Percentiles rank a stretch among this genome's conserved stretches.
Evolutionary conservation across 2,113 vertebrate genomes (phyloP).

Genomic region (Nanorana parkeri): DNA sequence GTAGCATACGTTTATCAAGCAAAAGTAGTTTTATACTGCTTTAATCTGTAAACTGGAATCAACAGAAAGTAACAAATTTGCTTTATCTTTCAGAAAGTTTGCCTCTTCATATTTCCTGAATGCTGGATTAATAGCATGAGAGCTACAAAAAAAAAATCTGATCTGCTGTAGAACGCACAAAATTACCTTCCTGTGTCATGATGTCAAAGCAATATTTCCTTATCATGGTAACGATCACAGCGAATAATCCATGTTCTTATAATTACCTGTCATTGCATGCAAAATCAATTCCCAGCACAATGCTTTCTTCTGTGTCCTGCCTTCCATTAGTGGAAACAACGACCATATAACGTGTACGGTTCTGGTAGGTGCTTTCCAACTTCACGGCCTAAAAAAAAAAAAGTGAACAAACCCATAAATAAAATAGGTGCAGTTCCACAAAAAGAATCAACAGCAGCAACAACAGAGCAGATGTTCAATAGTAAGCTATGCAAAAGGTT

Average conservation of each 20-base stretch:
- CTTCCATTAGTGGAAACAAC: constrained; percentile 94
- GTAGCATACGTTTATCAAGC: no score
- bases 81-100: no score
- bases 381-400: constrained; percentile 93
- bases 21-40: no score
- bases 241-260: background rate
- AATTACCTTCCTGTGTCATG: no score
- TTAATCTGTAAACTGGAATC: no score
- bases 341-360: constrained; percentile 95
- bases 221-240: background rate
- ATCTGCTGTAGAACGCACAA: no score
- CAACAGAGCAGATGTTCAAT: background rate
- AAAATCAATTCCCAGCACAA: constrained; percentile 96
- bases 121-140: no score
- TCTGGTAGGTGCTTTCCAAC: constrained; percentile 90
- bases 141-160: no score
- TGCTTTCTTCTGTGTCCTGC: constrained; percentile 96
- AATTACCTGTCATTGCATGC: constrained; percentile 87
- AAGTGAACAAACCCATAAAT: background rate
- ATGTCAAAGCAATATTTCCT: no score
- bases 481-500: background rate
- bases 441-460: background rate
- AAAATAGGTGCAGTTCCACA: background rate
- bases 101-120: no score
- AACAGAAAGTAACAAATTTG: no score